Evolutionary conservation across 1,140 invertebrate species (phyloP), one percentile per base, ranked within the genome.

Genomic region (Manduca sexta): DNA sequence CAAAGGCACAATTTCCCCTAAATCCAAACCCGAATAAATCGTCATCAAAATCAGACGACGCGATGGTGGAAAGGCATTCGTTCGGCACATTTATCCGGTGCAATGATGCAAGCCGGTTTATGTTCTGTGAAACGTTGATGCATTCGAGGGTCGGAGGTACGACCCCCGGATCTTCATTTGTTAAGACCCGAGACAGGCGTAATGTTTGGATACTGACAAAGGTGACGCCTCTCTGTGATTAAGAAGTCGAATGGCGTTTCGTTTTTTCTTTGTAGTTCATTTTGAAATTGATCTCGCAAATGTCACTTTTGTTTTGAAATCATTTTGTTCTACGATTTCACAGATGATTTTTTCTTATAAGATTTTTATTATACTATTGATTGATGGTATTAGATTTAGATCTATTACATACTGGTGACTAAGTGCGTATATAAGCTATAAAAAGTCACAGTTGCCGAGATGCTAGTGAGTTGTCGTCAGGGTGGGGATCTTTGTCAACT

Each of bases 101-200:
- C 66, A 82, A 76, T 79, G 76, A 67, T 49, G 64, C 69, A 66
- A 12, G 57, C 60, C 63, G 57, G 55, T 83, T 83, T 83, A 83
- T 79, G 79, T 75, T 68, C 62, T 77, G 76, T 75, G 72, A 83
- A 77, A 65, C 53, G 60, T 66, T 71, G 64, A 73, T 66, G 58
- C 56, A 53, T 63, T 60, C 48, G 41, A 26, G 45, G 35, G 45
- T 39, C 15, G 17, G 16, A 18, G 26, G 47, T 40, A 46, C 46
- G 16, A 44, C 49, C 45, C 49, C 47, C 49, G 45, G 45, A 46
- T 40, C 45, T 30, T 39, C 44, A 46, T 35, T 46, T 30, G 8
- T 40, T 40, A 40, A 40, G 14, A 40, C 38, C 15, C n/a, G n/a
- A n/a, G 21, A 26, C 21, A 26, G 4, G 4, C 21, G 21, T 5